These are phyloP conservation scores for Drosophila hamatofila DNA, from an alignment of 2,888 invertebrate genomes.

Conservation along the genomic window DNA sequence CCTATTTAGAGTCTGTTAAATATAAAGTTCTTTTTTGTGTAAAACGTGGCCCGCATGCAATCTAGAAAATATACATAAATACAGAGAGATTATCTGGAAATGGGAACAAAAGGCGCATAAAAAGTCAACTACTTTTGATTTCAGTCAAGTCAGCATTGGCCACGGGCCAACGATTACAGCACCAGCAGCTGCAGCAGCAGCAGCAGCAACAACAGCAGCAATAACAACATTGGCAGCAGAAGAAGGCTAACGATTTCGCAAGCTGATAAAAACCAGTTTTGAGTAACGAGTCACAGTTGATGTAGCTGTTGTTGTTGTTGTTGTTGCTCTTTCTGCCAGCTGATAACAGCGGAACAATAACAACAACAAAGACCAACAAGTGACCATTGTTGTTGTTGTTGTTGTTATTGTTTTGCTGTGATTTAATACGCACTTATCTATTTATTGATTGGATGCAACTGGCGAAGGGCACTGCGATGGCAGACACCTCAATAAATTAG, in stretches of 20 bases:
- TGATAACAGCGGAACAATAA: constrained; percentile 51
- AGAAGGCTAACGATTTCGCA: constrained; percentile 55
- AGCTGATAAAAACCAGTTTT: constrained; percentile 76
- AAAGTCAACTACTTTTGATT: constrained; percentile 50
- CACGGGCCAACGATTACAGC: constrained; percentile 1
- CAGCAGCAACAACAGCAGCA: background rate
- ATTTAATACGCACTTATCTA: constrained; percentile 37
- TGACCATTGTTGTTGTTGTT: background rate
- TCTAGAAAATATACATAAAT: constrained; percentile 1
- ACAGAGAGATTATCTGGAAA: constrained; percentile 1
- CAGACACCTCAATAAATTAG: constrained; percentile 51
- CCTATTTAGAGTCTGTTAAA: constrained; percentile 45
- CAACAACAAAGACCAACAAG: background rate
- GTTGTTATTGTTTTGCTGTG: constrained; percentile 3
- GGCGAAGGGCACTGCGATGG: constrained; percentile 57
- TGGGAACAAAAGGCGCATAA: constrained; percentile 2
- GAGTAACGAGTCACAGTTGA: constrained; percentile 11
- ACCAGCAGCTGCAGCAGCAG: background rate
- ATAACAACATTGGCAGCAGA: constrained; percentile 5
- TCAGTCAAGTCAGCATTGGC: constrained; percentile 13
- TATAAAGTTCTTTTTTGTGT: constrained; percentile 52
- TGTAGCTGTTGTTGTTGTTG: background rate
- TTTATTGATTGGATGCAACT: constrained; percentile 45
- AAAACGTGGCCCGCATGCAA: constrained; percentile 54
- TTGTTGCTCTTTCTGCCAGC: constrained; percentile 11